phyloP scores from a whole-genome alignment of 2,113 vertebrate species.

The Caracal caracal region DNA sequence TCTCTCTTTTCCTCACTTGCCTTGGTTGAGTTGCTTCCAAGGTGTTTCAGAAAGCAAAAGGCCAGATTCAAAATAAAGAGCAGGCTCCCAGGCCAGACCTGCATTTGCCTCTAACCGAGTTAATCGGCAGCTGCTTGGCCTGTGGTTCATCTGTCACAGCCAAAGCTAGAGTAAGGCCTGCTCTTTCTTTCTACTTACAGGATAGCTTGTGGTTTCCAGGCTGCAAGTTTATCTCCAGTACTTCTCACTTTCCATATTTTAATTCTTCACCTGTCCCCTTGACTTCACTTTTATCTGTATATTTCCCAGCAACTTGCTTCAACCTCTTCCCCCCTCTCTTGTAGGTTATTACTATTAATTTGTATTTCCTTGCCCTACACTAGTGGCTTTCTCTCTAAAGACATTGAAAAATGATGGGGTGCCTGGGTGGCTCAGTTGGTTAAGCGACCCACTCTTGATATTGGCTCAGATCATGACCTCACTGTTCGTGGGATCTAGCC shows the following conservation, averaged over 20 bases:
- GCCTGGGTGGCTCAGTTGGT: too few species aligned
- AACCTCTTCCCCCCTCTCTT: background rate
- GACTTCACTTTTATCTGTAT: background rate
- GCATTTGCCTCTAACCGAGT: background rate
- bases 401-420: background rate
- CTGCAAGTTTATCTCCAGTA: background rate
- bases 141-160: background rate
- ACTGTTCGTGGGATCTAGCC: too few species aligned
- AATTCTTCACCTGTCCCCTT: background rate
- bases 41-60: constrained; percentile 29
- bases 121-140: background rate
- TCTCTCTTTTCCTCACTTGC: background rate
- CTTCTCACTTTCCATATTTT: background rate
- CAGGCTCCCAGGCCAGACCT: background rate
- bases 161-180: background rate
- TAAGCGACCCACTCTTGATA: too few species aligned
- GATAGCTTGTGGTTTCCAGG: background rate
- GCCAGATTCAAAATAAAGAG: background rate
- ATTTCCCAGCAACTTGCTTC: background rate
- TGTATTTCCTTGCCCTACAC: background rate
- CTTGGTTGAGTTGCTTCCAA: background rate
- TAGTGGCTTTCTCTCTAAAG: background rate
- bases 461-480: too few species aligned
- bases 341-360: background rate
- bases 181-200: background rate